Base-by-base conservation (phyloP, 1,140 invertebrate species). In the Drosophila parvula region DNA sequence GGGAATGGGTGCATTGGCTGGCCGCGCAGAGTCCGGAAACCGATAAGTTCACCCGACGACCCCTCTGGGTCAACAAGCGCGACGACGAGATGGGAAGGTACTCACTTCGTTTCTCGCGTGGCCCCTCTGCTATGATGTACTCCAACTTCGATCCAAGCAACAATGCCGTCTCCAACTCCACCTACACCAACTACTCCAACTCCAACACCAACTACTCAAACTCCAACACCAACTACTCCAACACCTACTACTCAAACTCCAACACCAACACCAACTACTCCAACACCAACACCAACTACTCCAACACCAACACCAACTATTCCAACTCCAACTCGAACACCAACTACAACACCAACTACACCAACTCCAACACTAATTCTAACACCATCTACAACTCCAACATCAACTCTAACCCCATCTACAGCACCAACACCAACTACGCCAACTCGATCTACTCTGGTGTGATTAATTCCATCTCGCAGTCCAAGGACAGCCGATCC, bases 1-100 rank as follows among this genome's bases (percentile, higher is more conserved):
- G 11, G 0, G 12, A 53, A 14, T 32, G 47, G 7, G 47, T 69
- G 0, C 65, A 69, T 18, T 51, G 47, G 11, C n/a, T 38, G 10
- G 12, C 47, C 0, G 22, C 30, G 10, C 41, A 14, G 4, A 12
- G 0, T 3, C 5, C 8, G 0, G 30, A 44, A 1, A 4, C 5
- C 7, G 9, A 0, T 1, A 3, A 18, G 4, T 3, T 2, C 14
- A 69, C 61, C 3, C 38, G 12, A 22, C 11, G 38, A 11, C 65
- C 65, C 4, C 10, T 1, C 1, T 69, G 65, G 65, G 16, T 44
- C 27, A 30, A 27, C 5, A 1, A 5, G 5, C 40, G 0, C 22
- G 2, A 34, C 0, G 30, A 27, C 22, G 22, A 22, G 3, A 22
- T 22, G 22, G 22, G 22, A 22, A 22, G 22, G 22, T 22, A 22